Conservation (phyloP, 1,140 invertebrate species). For the fruit fly (Drosophila melanogaster) region Release_6_plus_ISO1_MT NT_037436.4:5937501-5938000, state of each 20-base stretch:
- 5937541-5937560: slow-evolving; percentile 66
- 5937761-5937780: slow-evolving; percentile 5
- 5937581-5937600: slow-evolving; percentile 57
- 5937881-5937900: slow-evolving; percentile 15
- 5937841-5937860: slow-evolving; percentile 58
- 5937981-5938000: slow-evolving; percentile 19
- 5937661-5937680: slow-evolving; percentile 51
- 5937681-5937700: slow-evolving; percentile 56
- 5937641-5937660: slow-evolving; percentile 30
- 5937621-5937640: slow-evolving; percentile 32
- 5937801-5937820: background rate
- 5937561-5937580: slow-evolving; percentile 70
- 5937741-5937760: slow-evolving; percentile 33
- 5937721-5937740: slow-evolving; percentile 42
- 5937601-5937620: slow-evolving; percentile 37
- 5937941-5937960: slow-evolving; percentile 79
- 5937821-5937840: slow-evolving; percentile 50
- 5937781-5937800: slow-evolving; percentile 22
- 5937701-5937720: slow-evolving; percentile 42
- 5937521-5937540: slow-evolving; percentile 76
- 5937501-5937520: slow-evolving; percentile 41
- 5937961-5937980: slow-evolving; percentile 51
- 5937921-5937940: slow-evolving; percentile 74
- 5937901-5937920: slow-evolving; percentile 54
- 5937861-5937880: slow-evolving; percentile 59